Percentiles rank a stretch among this genome's conserved stretches.
phyloP scores from a whole-genome alignment of 2,113 vertebrate species.

The Pelecanus crispus region DNA sequence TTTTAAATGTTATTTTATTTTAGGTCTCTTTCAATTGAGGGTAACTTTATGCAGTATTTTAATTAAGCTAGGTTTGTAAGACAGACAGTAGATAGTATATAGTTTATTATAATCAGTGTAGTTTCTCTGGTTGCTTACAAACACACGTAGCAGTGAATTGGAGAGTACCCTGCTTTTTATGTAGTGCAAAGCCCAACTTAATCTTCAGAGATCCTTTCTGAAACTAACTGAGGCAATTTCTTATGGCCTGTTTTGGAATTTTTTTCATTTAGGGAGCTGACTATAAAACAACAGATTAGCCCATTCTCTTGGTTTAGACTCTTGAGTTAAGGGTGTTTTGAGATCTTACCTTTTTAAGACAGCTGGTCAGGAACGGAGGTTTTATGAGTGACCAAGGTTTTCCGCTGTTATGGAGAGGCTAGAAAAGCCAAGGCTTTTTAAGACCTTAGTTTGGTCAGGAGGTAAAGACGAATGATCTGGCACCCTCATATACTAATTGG shows the following conservation, averaged over 20 bases:
- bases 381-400: neutral
- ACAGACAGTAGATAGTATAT: neutral
- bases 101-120: fast-evolving
- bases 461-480: neutral
- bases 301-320: neutral
- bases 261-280: neutral
- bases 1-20: neutral
- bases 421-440: neutral
- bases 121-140: neutral
- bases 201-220: neutral
- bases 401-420: neutral
- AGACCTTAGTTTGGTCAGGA: neutral
- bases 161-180: neutral
- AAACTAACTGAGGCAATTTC: neutral
- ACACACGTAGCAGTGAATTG: too few species aligned
- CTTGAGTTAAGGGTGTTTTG: neutral
- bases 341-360: neutral
- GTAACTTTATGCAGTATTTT: neutral
- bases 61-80: neutral
- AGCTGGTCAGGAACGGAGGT: neutral
- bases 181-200: neutral
- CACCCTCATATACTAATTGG: too few species aligned
- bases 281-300: neutral
- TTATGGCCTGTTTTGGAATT: neutral
- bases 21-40: neutral